Evolutionary conservation across 2,797 vertebrate species (phyloP).

Genomic region (Huso huso): DNA sequence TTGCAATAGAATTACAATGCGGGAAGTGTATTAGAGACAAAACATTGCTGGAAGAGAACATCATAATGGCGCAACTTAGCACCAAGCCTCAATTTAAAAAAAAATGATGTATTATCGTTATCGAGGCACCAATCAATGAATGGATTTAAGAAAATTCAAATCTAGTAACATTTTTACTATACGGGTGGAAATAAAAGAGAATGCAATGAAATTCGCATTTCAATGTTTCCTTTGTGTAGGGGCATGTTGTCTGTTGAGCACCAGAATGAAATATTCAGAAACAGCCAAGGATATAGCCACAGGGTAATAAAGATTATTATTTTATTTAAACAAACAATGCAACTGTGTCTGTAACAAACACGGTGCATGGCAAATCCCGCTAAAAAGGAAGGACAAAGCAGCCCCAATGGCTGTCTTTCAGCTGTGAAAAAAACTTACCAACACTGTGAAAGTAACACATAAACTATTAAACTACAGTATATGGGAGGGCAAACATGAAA

Average conservation of each 20-base stretch:
- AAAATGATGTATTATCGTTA: slow-evolving; percentile 34
- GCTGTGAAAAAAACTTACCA: no score
- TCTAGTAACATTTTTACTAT: background rate
- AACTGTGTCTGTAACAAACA: no score
- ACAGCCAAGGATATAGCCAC: no score
- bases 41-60: slow-evolving; percentile 76
- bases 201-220: background rate
- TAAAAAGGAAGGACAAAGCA: no score
- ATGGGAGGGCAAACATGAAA: no score
- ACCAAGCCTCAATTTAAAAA: slow-evolving; percentile 71
- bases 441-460: no score
- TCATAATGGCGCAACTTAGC: slow-evolving; percentile 78
- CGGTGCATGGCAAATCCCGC: no score
- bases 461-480: no score
- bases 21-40: slow-evolving; percentile 74
- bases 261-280: background rate
- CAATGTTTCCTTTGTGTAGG: background rate
- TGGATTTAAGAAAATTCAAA: slow-evolving; percentile 17
- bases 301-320: no score
- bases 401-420: no score
- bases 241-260: background rate
- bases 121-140: slow-evolving; percentile 49
- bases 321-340: no score
- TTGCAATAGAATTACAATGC: slow-evolving; percentile 79
- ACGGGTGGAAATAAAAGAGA: background rate